Evolutionary conservation across 1,140 invertebrate genomes (phyloP), one percentile per base, ranked within the genome.

Genomic region (Penaeus indicus): DNA sequence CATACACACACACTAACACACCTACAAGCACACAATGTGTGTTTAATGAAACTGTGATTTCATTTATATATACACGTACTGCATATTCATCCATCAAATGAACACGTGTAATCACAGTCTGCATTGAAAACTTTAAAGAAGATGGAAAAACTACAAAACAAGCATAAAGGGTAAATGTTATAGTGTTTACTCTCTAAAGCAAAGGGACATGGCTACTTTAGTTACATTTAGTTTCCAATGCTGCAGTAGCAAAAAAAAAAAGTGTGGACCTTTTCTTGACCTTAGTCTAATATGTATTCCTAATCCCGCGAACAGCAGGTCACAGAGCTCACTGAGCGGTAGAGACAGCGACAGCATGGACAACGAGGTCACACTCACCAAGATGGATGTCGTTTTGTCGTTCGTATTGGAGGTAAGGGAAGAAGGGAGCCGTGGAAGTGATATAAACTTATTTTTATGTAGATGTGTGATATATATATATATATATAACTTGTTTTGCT

Each of bases 371-470:
- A 96, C 97, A 92, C 94, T 99, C 75, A 97, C 97, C 81, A 99
- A 99, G 95, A 95, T 98, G 94, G 98, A 99, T 94, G 98, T 99
- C 90, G 97, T 99, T 82, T 95, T 99, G 89, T 97, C 96, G 75
- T 99, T 99, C 94, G 97, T 97, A 92, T 94, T 99, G 87, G 98
- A 99, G 95, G 98, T 99, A 94, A 94, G 92, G 25, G 22, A 16
- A 25, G 67, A 13, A 72, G 10, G 13, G n/a, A n/a, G 67, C 22
- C 4, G 13, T n/a, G 67, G 32, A 72, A 72, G 67, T 72, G 11
- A 16, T 72, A 7, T 10, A 25, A 72, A n/a, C 67, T 72, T 54
- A 1, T 54, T 54, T 16, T 54, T 67, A 67, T 10, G 64, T 27
- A 67, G 64, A n/a, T 18, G 8, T 18, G 8, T 67, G 27, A 19